Percentiles rank a stretch among this genome's conserved stretches.
These are phyloP conservation scores for Nycticorax nycticorax DNA, from an alignment of 2,113 vertebrate genomes.

Conservation along the genomic window DNA sequence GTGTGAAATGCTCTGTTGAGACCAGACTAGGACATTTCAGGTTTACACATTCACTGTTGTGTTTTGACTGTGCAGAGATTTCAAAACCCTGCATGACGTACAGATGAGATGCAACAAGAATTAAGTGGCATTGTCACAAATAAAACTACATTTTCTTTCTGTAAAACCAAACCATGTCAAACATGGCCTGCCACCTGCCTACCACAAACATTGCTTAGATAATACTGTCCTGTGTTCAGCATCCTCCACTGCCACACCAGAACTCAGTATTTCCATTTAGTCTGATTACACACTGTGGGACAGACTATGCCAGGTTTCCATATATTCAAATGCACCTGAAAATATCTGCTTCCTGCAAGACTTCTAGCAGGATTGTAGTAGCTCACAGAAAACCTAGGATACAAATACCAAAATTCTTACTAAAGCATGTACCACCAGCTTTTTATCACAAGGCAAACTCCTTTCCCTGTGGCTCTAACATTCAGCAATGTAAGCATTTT, in stretches of 20 bases:
- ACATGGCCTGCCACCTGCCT: neutral
- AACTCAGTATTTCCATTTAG: neutral
- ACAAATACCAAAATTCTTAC: neutral
- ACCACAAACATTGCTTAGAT: neutral
- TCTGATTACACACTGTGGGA: neutral
- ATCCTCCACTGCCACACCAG: neutral
- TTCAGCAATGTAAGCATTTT: neutral
- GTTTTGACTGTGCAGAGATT: neutral
- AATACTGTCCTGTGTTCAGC: neutral
- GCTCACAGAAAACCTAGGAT: neutral
- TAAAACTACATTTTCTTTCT: neutral
- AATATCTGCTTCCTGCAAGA: neutral
- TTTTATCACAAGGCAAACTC: neutral
- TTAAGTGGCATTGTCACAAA: neutral
- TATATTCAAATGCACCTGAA: neutral
- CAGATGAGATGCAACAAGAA: neutral
- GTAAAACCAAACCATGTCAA: neutral
- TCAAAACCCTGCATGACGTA: neutral
- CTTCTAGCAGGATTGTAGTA: neutral
- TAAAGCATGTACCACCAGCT: neutral
- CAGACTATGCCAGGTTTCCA: neutral
- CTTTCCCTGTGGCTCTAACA: neutral
- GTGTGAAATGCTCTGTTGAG: neutral
- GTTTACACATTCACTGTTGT: neutral
- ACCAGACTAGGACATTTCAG: neutral